Base-by-base conservation (phyloP, 1,140 invertebrate genomes). In the Coenobita brevimanus region DNA sequence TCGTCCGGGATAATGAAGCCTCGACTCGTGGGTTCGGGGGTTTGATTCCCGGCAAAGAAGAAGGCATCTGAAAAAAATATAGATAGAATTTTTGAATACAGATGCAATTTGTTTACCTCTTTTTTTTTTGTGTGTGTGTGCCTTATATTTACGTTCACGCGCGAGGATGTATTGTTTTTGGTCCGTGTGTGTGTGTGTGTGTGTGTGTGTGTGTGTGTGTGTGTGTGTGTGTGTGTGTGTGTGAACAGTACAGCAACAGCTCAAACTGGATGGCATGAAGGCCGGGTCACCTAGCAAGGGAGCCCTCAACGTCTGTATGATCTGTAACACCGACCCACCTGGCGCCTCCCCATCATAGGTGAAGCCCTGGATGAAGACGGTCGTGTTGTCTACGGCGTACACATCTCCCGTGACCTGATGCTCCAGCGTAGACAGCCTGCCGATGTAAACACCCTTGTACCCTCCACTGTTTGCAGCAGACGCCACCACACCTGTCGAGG, bases 1-100 rank as follows among this genome's bases (percentile, higher is more conserved):
- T 80, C 84, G 17, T 87, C 76, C 0, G 84, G 84, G 27, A 87
- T 87, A 2, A 87, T 87, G n/a, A 87, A 87, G 0, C 84, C 84
- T 4, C 84, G 75, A 24, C 27, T 71, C 0, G 38, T 50, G 27
- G 84, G 84, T 0, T 0, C 10, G 0, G 50, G 1, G 0, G 8
- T 13, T 1, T 17, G 43, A 62, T 87, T 87, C 4, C 84, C 84
- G 4, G 84, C 84, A 46, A 87, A 87, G 75, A 87, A 87, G 76
- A 80, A 87, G 0, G 84, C 84, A 36, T 87, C 84, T 87, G 62
- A 8, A 76, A 76, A 3, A 2, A 46, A 24, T 6, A 3, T 50
- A 33, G 3, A 33, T 15, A 30, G 69, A 33, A 10, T 73, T 27
- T n/a, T 64, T n/a, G 17, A 27, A 4, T 13, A 21, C 8, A n/a